phyloP scores from a whole-genome alignment of 2,113 vertebrate genomes.

The Gasterosteus aculeatus region DNA sequence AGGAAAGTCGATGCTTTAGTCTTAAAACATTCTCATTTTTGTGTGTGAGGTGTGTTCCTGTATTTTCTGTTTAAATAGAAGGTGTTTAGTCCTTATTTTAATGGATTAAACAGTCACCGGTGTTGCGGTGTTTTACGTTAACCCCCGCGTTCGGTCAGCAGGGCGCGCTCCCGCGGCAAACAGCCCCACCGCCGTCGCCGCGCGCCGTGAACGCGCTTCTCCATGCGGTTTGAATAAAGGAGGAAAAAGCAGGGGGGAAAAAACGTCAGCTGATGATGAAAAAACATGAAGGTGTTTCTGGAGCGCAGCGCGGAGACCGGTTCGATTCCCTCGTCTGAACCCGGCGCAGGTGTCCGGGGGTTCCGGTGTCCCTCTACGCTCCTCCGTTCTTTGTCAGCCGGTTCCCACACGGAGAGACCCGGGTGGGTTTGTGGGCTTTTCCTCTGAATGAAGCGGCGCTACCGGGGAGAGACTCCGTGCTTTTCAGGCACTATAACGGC shows the following conservation, averaged over 20 bases:
- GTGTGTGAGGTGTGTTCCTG: background rate
- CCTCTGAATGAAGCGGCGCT: constrained; percentile 30
- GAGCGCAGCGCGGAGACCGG: background rate
- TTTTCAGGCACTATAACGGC: background rate
- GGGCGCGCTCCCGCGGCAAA: constrained; percentile 57
- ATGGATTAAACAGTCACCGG: background rate
- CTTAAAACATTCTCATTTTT: background rate
- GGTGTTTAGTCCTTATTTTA: background rate
- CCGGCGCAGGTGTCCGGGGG: constrained; percentile 28
- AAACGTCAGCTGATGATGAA: constrained; percentile 21
- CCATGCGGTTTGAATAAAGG: constrained; percentile 66
- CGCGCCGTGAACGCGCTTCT: constrained; percentile 60
- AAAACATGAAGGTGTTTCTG: constrained; percentile 4
- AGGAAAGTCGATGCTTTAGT: no score
- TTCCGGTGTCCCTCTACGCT: constrained; percentile 21
- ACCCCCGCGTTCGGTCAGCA: constrained; percentile 30
- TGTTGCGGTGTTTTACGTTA: background rate
- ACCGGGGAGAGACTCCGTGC: background rate
- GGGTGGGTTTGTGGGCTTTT: constrained; percentile 29
- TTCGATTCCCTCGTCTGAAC: constrained; percentile 7
- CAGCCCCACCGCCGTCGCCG: constrained; percentile 32
- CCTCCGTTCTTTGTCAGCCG: constrained; percentile 66
- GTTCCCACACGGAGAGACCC: constrained; percentile 20
- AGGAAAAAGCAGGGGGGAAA: constrained; percentile 16
- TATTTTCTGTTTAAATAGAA: background rate